Conservation (phyloP, 1,140 invertebrate species). For the Leptopilina boulardi region DNA sequence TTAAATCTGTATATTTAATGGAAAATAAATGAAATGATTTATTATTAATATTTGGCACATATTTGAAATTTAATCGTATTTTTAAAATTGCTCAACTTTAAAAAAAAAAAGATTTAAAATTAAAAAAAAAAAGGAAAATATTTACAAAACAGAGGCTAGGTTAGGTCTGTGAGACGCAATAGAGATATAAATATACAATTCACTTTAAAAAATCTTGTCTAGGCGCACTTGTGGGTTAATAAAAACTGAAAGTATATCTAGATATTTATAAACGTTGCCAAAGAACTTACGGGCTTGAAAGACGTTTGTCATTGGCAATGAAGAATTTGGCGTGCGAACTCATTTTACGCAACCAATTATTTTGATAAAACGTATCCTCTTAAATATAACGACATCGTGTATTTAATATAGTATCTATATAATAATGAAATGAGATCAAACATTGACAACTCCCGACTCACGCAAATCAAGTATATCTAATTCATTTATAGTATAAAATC, state of each 20-base stretch:
- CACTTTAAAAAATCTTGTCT: not conserved
- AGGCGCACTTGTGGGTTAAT: slow-evolving; percentile 21
- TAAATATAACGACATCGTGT: not conserved
- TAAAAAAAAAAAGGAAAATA: not conserved
- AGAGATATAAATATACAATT: not conserved
- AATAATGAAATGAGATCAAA: not conserved
- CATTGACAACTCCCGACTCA: not conserved
- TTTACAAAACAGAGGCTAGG: not conserved
- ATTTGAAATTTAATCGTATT: no score
- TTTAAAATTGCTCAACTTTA: no score
- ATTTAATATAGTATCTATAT: not conserved
- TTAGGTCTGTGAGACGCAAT: slow-evolving; percentile 10
- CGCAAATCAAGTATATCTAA: no score
- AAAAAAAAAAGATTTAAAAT: no score
- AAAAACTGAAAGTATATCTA: slow-evolving; percentile 1
- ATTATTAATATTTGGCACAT: no score
- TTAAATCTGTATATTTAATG: no score
- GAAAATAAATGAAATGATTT: no score
- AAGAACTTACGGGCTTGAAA: slow-evolving; percentile 26
- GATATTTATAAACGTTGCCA: slow-evolving; percentile 26
- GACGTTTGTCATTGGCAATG: slow-evolving; percentile 29
- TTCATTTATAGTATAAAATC: no score
- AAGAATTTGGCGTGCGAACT: slow-evolving; percentile 6
- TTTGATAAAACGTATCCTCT: not conserved
- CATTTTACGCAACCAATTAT: not conserved